Base-by-base conservation (phyloP, 2,113 vertebrate genomes). In the Microcebus lehilahytsara region DNA sequence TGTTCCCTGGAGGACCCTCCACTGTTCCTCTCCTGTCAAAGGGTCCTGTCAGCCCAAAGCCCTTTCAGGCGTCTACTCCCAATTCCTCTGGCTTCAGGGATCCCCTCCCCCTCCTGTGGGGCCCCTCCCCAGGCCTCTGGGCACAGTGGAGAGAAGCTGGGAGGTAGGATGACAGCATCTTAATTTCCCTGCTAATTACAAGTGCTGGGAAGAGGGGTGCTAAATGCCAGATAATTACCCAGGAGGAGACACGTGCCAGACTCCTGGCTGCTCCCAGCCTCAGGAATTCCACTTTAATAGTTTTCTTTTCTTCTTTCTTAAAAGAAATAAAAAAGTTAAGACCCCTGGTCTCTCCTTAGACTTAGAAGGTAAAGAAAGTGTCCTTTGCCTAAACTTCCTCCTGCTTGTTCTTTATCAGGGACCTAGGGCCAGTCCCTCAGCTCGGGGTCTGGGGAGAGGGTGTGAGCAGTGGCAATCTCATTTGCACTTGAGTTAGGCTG, bases 181-280 rank as follows among this genome's bases (percentile, higher is more conserved):
- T 85, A 97, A 93, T 98, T 75, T 34, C 79, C 96, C 95, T 90
- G 27, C 86, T 98, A 97, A 98, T 98, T 97, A 96, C 89, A 80
- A 71, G 53, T 93, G 75, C 64, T 79, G 95, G 83, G 93, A 97
- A 90, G 92, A 96, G 88, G 93, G 37, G 95, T 96, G 94, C 97
- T 98, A 94, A 97, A 77, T 93, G 95, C 92, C 94, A 98, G 96
- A 51, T 98, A 91, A 96, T 98, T 97, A 96, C 84, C 51, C 77
- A 58, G 91, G 23, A 96, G 96, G 97, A 97, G 90, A 89, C 91
- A 30, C 51, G 95, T 17, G 94, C 97, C 97, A 98, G 96, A 94
- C 49, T 98, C 92, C 78, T 94, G 92, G 71, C 93, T 96, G 75
- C 16, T 96, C 88, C 72, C 60, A 64, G 93, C 89, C 89, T 40